Evolutionary conservation across 2,888 invertebrate genomes (phyloP).

Genomic region (Phasia obesa): DNA sequence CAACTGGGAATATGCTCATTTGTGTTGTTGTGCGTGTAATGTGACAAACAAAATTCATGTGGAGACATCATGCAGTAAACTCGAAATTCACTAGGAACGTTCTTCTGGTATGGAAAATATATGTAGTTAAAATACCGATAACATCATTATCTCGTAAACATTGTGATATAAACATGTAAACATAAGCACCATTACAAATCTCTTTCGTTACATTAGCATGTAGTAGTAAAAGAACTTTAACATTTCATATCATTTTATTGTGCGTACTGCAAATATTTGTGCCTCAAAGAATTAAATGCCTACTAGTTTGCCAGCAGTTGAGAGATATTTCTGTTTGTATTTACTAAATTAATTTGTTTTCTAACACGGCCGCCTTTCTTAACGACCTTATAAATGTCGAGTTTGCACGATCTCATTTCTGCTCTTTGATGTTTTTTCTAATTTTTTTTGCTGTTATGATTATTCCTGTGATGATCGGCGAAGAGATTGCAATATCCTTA

Average conservation of each 20-base stretch:
- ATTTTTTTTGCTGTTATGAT: too few relatives aligned
- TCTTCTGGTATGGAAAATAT: slow-evolving; percentile 16
- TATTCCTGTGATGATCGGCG: too few relatives aligned
- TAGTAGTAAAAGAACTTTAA: neutral
- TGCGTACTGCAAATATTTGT: too few relatives aligned
- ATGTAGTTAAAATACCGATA: slow-evolving; percentile 57
- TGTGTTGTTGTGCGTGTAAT: slow-evolving; percentile 36
- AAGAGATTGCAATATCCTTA: too few relatives aligned
- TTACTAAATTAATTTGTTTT: too few relatives aligned
- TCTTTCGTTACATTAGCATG: neutral
- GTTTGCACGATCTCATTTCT: too few relatives aligned
- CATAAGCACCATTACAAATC: neutral
- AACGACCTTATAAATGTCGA: too few relatives aligned
- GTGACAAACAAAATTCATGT: slow-evolving; percentile 34
- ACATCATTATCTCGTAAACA: slow-evolving; percentile 62
- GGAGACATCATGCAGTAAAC: slow-evolving; percentile 52
- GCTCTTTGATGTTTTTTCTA: too few relatives aligned
- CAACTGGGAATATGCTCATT: neutral
- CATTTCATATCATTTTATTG: neutral
- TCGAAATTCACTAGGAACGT: slow-evolving; percentile 42
- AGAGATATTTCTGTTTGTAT: too few relatives aligned
- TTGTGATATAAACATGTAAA: slow-evolving; percentile 38
- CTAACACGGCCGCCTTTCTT: too few relatives aligned
- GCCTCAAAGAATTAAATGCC: too few relatives aligned
- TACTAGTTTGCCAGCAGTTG: too few relatives aligned